Evolutionary conservation across 2,888 invertebrate genomes (phyloP).

Genomic region (Poecilus cupreus): DNA sequence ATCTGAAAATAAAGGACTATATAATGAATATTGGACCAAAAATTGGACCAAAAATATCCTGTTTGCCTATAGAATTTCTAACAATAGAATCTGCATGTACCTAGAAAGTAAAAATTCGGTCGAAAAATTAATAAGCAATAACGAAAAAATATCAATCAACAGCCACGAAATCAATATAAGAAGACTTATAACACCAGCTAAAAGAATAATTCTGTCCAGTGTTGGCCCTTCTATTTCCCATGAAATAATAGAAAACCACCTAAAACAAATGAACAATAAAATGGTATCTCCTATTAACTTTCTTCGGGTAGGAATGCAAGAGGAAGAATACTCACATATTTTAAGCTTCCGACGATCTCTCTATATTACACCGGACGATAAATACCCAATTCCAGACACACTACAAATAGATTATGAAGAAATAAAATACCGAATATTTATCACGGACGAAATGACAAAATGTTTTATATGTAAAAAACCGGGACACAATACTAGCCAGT

Average conservation of each 20-base stretch:
- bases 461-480: no score
- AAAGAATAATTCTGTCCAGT: constrained; percentile 52
- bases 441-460: no score
- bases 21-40: constrained; percentile 35
- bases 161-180: constrained; percentile 19
- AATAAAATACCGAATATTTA: no score
- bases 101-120: constrained; percentile 12
- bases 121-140: constrained; percentile 37
- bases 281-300: background rate
- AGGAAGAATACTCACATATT: constrained; percentile 22
- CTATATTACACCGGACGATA: no score
- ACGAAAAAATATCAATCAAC: constrained; percentile 16
- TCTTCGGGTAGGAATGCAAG: constrained; percentile 15
- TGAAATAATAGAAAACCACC: background rate
- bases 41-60: constrained; percentile 48
- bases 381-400: background rate
- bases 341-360: constrained; percentile 16
- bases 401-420: no score
- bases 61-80: constrained; percentile 39
- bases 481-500: no score
- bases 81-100: constrained; percentile 50
- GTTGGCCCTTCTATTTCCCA: constrained; percentile 39
- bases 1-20: constrained; percentile 1
- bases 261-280: background rate
- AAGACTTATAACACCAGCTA: constrained; percentile 19